Base-by-base conservation (phyloP, 2,113 vertebrate species). In the Syngnathus floridae region DNA sequence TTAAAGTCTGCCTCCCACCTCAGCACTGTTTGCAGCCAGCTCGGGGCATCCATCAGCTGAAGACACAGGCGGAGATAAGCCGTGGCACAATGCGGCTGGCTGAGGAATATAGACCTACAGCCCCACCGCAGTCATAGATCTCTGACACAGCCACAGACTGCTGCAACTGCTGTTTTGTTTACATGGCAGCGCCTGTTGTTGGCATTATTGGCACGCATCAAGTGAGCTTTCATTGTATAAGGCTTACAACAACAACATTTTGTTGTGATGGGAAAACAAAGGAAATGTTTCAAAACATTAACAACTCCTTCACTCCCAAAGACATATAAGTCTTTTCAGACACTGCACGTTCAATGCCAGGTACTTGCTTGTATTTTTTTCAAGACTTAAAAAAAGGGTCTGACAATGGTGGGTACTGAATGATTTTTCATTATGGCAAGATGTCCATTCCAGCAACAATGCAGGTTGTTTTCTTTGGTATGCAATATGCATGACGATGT, bases 41-140 rank as follows among this genome's bases (percentile, higher is more conserved):
- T 72, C 55, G 63, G 72, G 69, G 71, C 84, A 88, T 91, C 86
- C 76, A 86, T 87, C 90, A 90, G 72, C 71, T 63, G 60, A 63
- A 84, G 85, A 86, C 77, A 69, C 74, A 76, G 77, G 64, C 68
- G 64, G 79, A 84, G 88, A 89, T 87, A 87, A 90, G 85, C 81
- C 59, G 31, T 56, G 74, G 76, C 80, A 75, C 73, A 57, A 82
- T 46, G 77, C 79, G 79, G 71, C 73, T 77, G 81, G 82, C 71
- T 71, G 79, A 74, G 68, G 72, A 82, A 31, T 60, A 85, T 67
- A 84, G 85, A 81, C 72, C 76, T 79, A 71, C 84, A 14, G 70
- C 76, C 73, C 76, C 72, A 62, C 76, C 78, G 74, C 81, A 51
- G 80, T 79, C 77, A 80, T 82, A 82, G 76, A 84, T 83, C 67